Base-by-base conservation (phyloP, 1,140 invertebrate species). In the Drosophila simulans region DNA sequence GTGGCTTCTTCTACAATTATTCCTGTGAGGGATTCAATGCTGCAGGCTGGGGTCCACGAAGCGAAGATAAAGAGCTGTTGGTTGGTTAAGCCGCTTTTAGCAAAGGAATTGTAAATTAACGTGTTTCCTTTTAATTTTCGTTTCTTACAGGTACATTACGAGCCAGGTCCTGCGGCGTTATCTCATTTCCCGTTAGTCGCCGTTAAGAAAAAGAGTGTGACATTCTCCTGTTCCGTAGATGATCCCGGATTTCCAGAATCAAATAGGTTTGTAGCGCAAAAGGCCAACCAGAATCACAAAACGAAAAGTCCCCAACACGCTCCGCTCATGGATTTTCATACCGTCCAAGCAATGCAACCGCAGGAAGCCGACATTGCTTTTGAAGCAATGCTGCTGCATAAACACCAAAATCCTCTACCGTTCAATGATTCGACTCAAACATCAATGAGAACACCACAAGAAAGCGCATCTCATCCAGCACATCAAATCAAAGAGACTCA, bases 1-100 rank as follows among this genome's bases (percentile, higher is more conserved):
- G 97, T 63, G 95, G 95, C 52, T 97, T 98, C 90, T 96, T 97
- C 69, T 97, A 97, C n/a, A 98, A 98, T 92, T 98, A 97, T 92
- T 97, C 97, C 0, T 98, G 97, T 91, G 95, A 96, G 81, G 97
- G 97, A 3, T 95, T 95, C 84, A 98, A 98, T 92, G 94, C 95
- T 12, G 97, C 97, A 13, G 97, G 97, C 11, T 97, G 96, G 96
- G 97, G 97, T 35, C 94, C 94, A 11, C 93, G 95, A 66, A 97
- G 97, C 7, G 93, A 94, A 25, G 94, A 95, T 55, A 95, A 95
- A 10, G 95, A 97, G 75, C 93, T 98, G 10, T 75, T 90, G 74
- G 91, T 92, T 51, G 31, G 80, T 64, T 25, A 48, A 48, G 13
- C 27, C n/a, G 2, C 5, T 27, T n/a, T 15, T 1, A 17, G 17